phyloP scores from a whole-genome alignment of 2,113 vertebrate genomes.

The Macquaria ambigua region DNA sequence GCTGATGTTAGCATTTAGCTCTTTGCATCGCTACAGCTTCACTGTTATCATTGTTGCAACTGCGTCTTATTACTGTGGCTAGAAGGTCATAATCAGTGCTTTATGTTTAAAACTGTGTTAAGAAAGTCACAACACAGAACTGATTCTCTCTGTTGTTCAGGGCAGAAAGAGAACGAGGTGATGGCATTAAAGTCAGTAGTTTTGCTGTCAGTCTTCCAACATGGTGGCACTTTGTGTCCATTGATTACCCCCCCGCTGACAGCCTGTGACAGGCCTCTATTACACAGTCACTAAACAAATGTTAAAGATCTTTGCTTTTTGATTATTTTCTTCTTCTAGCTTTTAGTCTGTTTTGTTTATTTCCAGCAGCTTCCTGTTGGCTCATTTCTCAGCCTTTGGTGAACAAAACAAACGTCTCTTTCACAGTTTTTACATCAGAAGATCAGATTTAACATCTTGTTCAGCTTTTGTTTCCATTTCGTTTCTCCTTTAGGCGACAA shows the following conservation, averaged over 20 bases:
- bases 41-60: not conserved
- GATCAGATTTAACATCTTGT: not conserved
- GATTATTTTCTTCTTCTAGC: not conserved
- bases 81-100: too few species aligned
- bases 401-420: not conserved
- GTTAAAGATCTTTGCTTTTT: not conserved
- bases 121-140: not conserved
- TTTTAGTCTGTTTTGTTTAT: conserved; percentile 1
- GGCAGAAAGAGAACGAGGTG: not conserved
- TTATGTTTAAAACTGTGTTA: too few species aligned
- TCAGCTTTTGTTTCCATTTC: not conserved
- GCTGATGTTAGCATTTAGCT: too few species aligned
- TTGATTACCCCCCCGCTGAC: not conserved
- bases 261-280: not conserved
- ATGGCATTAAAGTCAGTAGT: not conserved
- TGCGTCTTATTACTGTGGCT: not conserved
- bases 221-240: not conserved
- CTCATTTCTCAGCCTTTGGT: not conserved
- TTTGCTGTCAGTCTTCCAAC: conserved; percentile 1
- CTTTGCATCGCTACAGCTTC: too few species aligned
- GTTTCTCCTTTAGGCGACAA: not conserved
- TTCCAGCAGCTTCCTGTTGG: not conserved
- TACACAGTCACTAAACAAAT: not conserved
- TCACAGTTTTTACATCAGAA: not conserved
- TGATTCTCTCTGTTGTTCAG: not conserved